Conservation (phyloP, 2,888 invertebrate species). For the Metopia argyrocephala region DNA sequence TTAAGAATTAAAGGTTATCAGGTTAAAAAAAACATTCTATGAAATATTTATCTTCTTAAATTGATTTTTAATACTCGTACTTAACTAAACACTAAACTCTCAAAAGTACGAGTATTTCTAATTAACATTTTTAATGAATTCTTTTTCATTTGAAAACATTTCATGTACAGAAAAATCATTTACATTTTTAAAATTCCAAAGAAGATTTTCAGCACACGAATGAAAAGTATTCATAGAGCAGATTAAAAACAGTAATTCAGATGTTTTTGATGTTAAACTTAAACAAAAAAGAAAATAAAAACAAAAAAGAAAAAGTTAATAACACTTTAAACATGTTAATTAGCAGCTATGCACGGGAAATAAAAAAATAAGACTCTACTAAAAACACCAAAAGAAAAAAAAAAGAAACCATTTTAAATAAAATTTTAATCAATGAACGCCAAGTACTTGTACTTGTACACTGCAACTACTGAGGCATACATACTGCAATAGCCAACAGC, state of each 20-base stretch:
- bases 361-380: neutral
- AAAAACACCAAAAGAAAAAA: neutral
- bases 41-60: too few relatives aligned
- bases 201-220: too few relatives aligned
- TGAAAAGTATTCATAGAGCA: too few relatives aligned
- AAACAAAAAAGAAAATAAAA: too few relatives aligned
- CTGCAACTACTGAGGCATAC: neutral
- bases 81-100: too few relatives aligned
- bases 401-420: neutral
- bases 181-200: too few relatives aligned
- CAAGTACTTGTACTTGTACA: conserved; percentile 18
- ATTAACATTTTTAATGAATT: conserved; percentile 59
- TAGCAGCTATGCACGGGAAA: conserved; percentile 34
- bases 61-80: too few relatives aligned
- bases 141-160: conserved; percentile 32
- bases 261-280: neutral
- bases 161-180: too few relatives aligned
- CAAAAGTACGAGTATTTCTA: too few relatives aligned
- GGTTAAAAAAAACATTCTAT: too few relatives aligned
- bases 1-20: too few relatives aligned
- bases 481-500: neutral
- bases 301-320: conserved; percentile 31
- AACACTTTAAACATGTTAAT: conserved; percentile 58
- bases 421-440: conserved; percentile 38
- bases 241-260: too few relatives aligned